phyloP scores from a whole-genome alignment of 2,113 vertebrate genomes.

The Illadopsis cleaveri region DNA sequence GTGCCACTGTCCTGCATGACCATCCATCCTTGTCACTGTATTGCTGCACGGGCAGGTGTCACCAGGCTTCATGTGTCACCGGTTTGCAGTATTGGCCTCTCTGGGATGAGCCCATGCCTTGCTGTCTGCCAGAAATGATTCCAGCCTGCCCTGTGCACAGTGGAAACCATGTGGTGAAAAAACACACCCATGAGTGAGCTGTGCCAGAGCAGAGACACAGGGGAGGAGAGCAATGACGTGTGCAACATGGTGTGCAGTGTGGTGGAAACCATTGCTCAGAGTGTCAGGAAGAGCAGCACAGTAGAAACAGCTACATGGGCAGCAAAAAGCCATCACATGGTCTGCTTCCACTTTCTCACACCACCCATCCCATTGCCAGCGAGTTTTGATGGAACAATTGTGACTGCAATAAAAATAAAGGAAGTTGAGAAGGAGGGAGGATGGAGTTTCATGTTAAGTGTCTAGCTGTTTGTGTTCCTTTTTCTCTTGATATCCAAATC shows the following conservation, averaged over 20 bases:
- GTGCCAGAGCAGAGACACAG: background rate
- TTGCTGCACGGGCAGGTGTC: background rate
- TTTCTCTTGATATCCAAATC: background rate
- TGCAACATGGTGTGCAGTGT: rapidly evolving
- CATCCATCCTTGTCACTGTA: rapidly evolving
- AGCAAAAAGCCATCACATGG: background rate
- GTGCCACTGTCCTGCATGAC: rapidly evolving
- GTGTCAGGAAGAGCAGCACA: background rate
- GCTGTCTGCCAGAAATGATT: background rate
- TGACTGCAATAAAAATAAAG: background rate
- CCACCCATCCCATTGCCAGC: rapidly evolving
- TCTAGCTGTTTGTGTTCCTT: background rate
- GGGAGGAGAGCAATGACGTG: background rate
- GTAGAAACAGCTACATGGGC: rapidly evolving
- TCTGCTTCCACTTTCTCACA: background rate
- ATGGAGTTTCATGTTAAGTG: background rate
- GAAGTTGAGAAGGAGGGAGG: background rate
- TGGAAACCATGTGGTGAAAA: background rate
- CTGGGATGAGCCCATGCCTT: background rate
- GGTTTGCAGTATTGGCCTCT: background rate
- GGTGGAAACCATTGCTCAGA: background rate
- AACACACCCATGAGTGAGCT: rapidly evolving
- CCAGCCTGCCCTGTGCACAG: background rate
- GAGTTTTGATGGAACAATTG: background rate
- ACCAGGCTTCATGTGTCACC: background rate